phyloP scores from a whole-genome alignment of 2,113 vertebrate species.

The Peromyscus polionotus region DNA sequence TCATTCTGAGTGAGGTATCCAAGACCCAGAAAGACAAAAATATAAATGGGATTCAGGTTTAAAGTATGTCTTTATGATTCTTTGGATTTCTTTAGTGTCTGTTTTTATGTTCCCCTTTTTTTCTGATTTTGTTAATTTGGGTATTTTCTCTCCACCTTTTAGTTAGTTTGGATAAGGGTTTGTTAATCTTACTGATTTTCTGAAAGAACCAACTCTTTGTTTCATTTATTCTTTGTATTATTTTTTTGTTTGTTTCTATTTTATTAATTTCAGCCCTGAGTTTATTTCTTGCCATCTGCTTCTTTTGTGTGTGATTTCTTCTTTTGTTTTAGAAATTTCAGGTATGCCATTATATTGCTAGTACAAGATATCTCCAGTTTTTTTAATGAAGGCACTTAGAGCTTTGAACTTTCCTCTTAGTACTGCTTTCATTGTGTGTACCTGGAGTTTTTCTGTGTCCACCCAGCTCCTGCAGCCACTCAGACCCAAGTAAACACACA shows the following conservation, averaged over 20 bases:
- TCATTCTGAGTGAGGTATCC: background rate
- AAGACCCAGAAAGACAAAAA: background rate
- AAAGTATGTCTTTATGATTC: background rate
- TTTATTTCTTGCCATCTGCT: background rate
- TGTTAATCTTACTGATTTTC: background rate
- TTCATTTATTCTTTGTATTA: background rate
- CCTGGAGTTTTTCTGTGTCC: too few relatives aligned
- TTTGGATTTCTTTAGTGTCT: background rate
- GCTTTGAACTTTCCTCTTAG: background rate
- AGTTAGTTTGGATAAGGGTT: background rate
- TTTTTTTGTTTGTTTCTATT: background rate
- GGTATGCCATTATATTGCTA: background rate
- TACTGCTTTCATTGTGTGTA: background rate
- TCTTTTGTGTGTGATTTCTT: background rate
- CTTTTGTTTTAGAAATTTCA: background rate
- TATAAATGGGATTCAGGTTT: background rate
- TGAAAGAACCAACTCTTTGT: background rate
- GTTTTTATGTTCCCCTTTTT: background rate
- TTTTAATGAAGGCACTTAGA: background rate
- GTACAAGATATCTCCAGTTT: background rate
- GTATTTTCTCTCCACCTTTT: background rate
- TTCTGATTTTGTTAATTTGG: background rate
- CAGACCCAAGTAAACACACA: too few relatives aligned
- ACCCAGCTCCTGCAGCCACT: too few relatives aligned
- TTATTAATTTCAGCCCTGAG: background rate